Percentiles rank a stretch among this genome's conserved stretches.
phyloP scores from a whole-genome alignment of 2,797 vertebrate species.

The Hephaestus fuliginosus region DNA sequence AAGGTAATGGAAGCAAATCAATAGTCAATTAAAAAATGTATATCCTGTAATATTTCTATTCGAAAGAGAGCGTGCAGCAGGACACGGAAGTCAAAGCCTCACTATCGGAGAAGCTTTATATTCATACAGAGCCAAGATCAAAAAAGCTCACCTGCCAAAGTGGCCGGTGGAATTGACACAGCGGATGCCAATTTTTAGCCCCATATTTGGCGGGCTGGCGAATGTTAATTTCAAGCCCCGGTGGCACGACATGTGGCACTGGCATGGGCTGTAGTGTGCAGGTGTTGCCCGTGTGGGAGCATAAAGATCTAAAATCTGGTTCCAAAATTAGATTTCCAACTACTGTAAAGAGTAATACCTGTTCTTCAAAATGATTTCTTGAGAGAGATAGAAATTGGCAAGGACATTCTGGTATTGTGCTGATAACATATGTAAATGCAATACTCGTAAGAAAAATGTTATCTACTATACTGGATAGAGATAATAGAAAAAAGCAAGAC shows the following conservation, averaged over 20 bases:
- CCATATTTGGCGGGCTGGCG: constrained; percentile 45
- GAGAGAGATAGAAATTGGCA: background rate
- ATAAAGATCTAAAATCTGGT: constrained; percentile 35
- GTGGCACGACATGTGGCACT: constrained; percentile 60
- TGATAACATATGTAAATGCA: background rate
- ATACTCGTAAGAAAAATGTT: background rate
- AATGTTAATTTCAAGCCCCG: constrained; percentile 67
- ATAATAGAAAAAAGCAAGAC: background rate
- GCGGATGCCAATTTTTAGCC: constrained; percentile 51
- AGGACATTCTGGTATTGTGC: background rate
- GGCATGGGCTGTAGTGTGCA: constrained; percentile 50
- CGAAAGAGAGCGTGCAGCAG: background rate
- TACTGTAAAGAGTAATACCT: constrained; percentile 1
- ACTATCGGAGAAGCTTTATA: constrained; percentile 15
- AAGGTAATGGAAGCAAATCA: constrained; percentile 23
- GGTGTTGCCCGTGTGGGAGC: constrained; percentile 46
- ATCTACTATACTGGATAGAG: no score
- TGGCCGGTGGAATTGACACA: constrained; percentile 42
- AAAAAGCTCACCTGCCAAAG: constrained; percentile 45
- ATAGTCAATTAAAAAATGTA: constrained; percentile 37
- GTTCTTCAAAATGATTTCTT: constrained; percentile 3
- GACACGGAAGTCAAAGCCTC: background rate
- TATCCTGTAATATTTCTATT: constrained; percentile 17
- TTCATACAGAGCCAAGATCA: constrained; percentile 39
- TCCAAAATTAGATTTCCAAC: constrained; percentile 29